phyloP scores from a whole-genome alignment of 2,888 invertebrate genomes.

The Rhogogaster chlorosoma region DNA sequence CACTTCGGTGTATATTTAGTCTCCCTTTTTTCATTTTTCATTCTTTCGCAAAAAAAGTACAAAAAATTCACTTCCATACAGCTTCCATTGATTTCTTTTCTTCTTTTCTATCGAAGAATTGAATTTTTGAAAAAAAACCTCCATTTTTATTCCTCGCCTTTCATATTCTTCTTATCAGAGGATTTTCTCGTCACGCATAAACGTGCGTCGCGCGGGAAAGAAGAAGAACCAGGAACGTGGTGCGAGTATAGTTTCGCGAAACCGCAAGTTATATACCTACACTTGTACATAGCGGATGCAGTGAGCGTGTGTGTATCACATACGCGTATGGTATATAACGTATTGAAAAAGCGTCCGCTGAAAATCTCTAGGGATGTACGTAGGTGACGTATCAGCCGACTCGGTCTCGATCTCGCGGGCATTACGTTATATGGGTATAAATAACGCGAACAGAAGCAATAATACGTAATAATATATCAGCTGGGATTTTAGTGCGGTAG shows the following conservation, averaged over 20 bases:
- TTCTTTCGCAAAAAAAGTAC: neutral
- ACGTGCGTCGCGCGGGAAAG: too few relatives aligned
- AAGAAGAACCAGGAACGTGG: too few relatives aligned
- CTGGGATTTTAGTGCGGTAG: slow-evolving; percentile 77
- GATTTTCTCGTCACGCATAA: too few relatives aligned
- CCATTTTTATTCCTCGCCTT: too few relatives aligned
- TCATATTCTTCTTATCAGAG: too few relatives aligned
- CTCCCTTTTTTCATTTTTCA: neutral
- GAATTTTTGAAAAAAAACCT: neutral
- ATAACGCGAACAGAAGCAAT: slow-evolving; percentile 77
- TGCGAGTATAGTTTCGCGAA: slow-evolving; percentile 6
- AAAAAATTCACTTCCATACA: too few relatives aligned
- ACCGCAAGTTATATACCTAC: slow-evolving; percentile 56
- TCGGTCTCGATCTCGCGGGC: slow-evolving; percentile 74
- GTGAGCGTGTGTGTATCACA: slow-evolving; percentile 52
- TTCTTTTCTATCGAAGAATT: neutral
- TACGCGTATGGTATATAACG: slow-evolving; percentile 54
- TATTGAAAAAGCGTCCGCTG: slow-evolving; percentile 48
- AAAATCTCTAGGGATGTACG: slow-evolving; percentile 45
- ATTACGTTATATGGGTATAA: slow-evolving; percentile 78
- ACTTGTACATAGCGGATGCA: slow-evolving; percentile 55
- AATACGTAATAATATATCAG: slow-evolving; percentile 79
- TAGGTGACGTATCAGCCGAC: slow-evolving; percentile 68
- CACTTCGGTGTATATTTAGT: slow-evolving; percentile 40
- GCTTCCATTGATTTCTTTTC: too few relatives aligned